Base-by-base conservation (phyloP, 2,113 vertebrate genomes). In the Scatophagus argus region DNA sequence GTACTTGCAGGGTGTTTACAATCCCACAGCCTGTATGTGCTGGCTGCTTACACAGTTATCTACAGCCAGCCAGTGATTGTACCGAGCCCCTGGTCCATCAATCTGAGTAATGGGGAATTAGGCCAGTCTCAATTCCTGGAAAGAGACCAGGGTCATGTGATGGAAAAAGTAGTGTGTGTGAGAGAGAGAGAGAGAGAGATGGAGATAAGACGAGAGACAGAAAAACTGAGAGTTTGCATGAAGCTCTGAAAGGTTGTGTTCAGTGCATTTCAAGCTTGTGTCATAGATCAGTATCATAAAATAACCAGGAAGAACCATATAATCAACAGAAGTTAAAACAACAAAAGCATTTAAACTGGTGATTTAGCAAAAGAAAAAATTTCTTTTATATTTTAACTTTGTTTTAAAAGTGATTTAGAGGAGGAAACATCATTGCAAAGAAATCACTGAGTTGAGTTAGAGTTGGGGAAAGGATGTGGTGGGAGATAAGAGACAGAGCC, bases 81-180 rank as follows among this genome's bases (percentile, higher is more conserved):
- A 64, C 62, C 7, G 23, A 84, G 52, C 77, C 55, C 16, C 55
- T 19, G 43, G 36, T 61, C 43, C 81, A 82, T 89, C 86, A 87
- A 82, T 89, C 84, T 83, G 64, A 44, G 67, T 88, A 88, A 87
- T 86, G 62, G 74, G 74, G 88, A 88, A 84, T 88, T 89, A 80
- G 77, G 41, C 79, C 70, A 59, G 78, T 43, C 16, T 46, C 49
- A 49, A 36, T 85, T 89, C 85, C 82, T 89, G 83, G 85, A 86
- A 89, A 88, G 85, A 85, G 85, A 70, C 61, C 9, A 62, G 52
- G 66, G 59, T 73, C 76, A 68, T 77, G 81, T 66, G 69, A 69
- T 70, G n/a, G 67, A 44, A 74, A 38, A 46, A 55, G 39, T 2
- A 46, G 32, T 0, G 16, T 64, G 43, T 46, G 32, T 41, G 19